Conservation (phyloP, 2,113 vertebrate species). For the Sorex araneus region DNA sequence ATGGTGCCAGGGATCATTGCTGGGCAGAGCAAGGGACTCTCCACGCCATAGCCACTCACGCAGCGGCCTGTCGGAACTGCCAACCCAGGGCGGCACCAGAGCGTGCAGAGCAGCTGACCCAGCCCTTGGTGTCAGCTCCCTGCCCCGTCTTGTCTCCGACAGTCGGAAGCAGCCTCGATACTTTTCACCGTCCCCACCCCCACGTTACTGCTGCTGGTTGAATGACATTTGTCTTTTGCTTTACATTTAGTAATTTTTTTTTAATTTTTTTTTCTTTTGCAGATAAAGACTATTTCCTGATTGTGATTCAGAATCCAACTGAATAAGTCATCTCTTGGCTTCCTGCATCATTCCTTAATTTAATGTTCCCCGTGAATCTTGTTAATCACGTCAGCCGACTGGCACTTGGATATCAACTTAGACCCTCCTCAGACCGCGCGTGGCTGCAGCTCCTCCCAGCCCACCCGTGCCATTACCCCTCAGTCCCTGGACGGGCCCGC, state of each 20-base stretch:
- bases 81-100: no score
- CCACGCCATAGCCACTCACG: neutral
- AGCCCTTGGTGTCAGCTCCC: no score
- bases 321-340: constrained; percentile 87
- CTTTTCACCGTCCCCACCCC: neutral
- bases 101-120: no score
- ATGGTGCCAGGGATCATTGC: neutral
- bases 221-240: neutral
- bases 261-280: constrained; percentile 74
- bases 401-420: neutral
- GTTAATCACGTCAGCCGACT: constrained; percentile 66
- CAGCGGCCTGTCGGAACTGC: neutral
- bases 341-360: constrained; percentile 81
- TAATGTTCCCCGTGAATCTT: constrained; percentile 73
- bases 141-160: neutral
- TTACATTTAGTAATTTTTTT: constrained; percentile 60
- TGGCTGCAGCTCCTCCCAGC: neutral
- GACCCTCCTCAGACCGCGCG: neutral
- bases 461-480: neutral
- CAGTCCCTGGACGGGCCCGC: neutral
- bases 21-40: accelerated
- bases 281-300: constrained; percentile 99
- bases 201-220: neutral
- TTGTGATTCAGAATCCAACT: constrained; percentile 97
- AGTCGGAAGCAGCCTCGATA: neutral